Evolutionary conservation across 1,140 invertebrate species (phyloP), one percentile per base, ranked within the genome.

Genomic region (Papilio dardanus): DNA sequence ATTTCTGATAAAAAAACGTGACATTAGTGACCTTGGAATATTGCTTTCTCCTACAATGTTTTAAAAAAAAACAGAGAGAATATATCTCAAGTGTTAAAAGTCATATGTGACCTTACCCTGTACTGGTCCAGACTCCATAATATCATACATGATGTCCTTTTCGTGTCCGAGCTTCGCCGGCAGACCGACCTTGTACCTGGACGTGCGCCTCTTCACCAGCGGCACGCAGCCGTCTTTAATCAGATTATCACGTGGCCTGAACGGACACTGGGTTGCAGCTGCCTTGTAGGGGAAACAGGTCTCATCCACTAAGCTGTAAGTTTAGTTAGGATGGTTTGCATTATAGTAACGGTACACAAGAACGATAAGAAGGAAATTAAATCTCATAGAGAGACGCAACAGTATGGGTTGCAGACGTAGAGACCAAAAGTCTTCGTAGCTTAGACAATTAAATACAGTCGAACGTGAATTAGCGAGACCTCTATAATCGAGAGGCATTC

Each of bases 141-240:
- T 98, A 88, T 99, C 98, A 78, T 96, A 95, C 97, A 98, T 98
- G 76, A 99, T 99, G 86, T 98, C 97, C 12, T 95, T 95, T 84
- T 97, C 96, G 65, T 95, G 95, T 37, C 95, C 95, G 16, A 99
- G 93, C 77, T 96, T 95, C 93, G 98, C 98, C 8, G 97, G 96
- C 0, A 98, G 98, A 0, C 97, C 97, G 7, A 97, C 96, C 79
- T 96, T 96, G 89, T 97, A 98, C 12, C 95, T 90, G 46, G 94
- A 94, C 19, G 94, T 95, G 71, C 96, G 94, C 1, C 87, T 80
- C 16, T 87, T 88, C 19, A 93, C 93, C 0, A 81, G 50, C 2
- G 93, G 87, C 14, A 74, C 73, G 84, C 96, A 96, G 10, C 95
- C 93, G 5, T 95, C 94, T 1, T 86, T 82, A 14, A 86, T 79